Evolutionary conservation across 2,888 invertebrate species (phyloP).

Genomic region (Hoplodrina ambigua): DNA sequence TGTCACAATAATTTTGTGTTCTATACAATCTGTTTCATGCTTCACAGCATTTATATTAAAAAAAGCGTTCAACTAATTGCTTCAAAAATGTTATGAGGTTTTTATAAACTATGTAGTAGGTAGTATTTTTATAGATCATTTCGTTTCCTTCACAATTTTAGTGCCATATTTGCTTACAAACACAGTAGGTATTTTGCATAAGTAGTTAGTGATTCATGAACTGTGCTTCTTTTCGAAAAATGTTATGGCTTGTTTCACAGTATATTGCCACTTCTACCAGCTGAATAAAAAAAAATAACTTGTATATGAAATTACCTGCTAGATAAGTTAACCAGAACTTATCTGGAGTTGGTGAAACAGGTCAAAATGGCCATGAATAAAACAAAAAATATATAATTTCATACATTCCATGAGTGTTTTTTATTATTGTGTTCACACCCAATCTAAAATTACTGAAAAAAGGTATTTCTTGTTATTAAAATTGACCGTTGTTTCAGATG

Average conservation of each 20-base stretch:
- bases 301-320: no score
- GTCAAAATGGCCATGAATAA: not conserved
- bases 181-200: not conserved
- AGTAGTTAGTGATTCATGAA: not conserved
- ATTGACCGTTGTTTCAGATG: constrained; percentile 92
- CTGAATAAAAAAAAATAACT: no score
- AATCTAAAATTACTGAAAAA: not conserved
- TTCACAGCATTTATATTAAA: no score
- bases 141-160: not conserved
- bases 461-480: not conserved
- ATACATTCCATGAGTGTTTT: constrained; percentile 18
- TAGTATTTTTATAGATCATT: not conserved
- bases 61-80: no score
- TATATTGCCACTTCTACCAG: not conserved
- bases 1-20: no score
- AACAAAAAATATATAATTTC: not conserved
- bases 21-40: no score
- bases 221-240: not conserved
- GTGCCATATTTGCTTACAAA: not conserved
- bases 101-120: no score
- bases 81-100: no score
- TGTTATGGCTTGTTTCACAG: not conserved
- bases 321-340: not conserved
- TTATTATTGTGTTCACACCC: not conserved
- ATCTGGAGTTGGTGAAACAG: not conserved